Percentiles rank a stretch among this genome's conserved stretches.
Conservation (phyloP, 2,797 vertebrate genomes). For the Danio tinwini region DNA sequence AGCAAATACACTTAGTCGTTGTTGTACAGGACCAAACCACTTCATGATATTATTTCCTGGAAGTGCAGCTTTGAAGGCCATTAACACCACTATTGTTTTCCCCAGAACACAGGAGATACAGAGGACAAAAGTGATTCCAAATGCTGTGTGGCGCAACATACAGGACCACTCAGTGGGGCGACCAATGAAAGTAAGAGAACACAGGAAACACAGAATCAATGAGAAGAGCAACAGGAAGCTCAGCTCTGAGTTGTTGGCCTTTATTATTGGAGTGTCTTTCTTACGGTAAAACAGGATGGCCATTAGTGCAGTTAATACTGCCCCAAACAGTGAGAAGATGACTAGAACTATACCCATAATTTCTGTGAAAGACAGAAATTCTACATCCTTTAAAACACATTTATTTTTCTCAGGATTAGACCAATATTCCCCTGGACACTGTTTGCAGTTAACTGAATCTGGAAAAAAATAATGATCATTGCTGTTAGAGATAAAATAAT, state of each 20-base stretch:
- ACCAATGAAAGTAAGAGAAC: no score
- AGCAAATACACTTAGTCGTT: constrained; percentile 15
- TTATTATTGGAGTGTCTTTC: no score
- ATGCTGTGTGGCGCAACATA: no score
- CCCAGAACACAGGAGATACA: no score
- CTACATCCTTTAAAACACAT: constrained; percentile 20
- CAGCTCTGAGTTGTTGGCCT: no score
- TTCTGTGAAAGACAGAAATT: constrained; percentile 10
- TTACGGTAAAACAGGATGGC: not conserved
- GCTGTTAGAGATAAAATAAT: not conserved
- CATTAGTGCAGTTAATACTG: constrained; percentile 9
- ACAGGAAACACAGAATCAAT: no score
- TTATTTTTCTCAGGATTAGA: constrained; percentile 28
- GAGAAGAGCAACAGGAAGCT: no score
- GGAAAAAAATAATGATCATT: not conserved
- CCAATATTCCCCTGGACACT: constrained; percentile 17
- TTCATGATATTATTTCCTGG: not conserved
- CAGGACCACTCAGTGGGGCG: no score
- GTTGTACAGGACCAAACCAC: constrained; percentile 26
- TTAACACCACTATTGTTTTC: no score
- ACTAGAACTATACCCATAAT: constrained; percentile 13
- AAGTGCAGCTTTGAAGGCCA: no score
- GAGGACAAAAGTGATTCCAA: no score
- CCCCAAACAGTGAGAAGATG: constrained; percentile 8
- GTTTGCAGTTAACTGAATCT: constrained; percentile 29